phyloP scores from a whole-genome alignment of 1,140 invertebrate genomes.

The Brachionus rubens region DNA sequence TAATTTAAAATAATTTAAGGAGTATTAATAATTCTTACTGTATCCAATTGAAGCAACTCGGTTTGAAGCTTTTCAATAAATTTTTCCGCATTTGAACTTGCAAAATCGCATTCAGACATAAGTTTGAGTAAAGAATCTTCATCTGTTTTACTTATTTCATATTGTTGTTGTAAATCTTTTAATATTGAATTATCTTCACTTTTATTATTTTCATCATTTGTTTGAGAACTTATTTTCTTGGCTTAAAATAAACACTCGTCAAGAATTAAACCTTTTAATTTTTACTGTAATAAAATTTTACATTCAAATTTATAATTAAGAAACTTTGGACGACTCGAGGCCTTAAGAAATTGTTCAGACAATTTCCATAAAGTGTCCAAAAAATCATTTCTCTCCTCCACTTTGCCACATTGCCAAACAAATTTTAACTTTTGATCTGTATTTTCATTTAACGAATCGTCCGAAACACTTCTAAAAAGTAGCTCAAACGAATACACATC shows the following conservation, averaged over 20 bases:
- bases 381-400: constrained; percentile 40
- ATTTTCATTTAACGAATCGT: neutral
- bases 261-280: neutral
- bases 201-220: neutral
- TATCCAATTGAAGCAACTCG: constrained; percentile 8
- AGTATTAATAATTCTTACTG: constrained; percentile 3
- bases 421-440: constrained; percentile 30
- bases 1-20: too few species aligned
- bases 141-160: constrained; percentile 23
- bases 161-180: constrained; percentile 19
- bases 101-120: constrained; percentile 45
- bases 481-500: constrained; percentile 25
- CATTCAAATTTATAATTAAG: constrained; percentile 36
- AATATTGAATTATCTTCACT: constrained; percentile 3
- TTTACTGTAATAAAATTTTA: neutral
- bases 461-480: neutral
- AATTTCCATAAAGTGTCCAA: constrained; percentile 42
- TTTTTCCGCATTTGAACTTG: constrained; percentile 24
- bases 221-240: neutral
- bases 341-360: constrained; percentile 35
- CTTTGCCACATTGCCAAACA: constrained; percentile 39
- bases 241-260: neutral
- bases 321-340: constrained; percentile 29
- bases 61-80: constrained; percentile 41
- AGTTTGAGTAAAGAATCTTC: constrained; percentile 35